Percentiles rank a stretch among this genome's conserved stretches.
These are phyloP conservation scores for Netelia virgata DNA, from an alignment of 2,888 invertebrate genomes.

Conservation along the genomic window DNA sequence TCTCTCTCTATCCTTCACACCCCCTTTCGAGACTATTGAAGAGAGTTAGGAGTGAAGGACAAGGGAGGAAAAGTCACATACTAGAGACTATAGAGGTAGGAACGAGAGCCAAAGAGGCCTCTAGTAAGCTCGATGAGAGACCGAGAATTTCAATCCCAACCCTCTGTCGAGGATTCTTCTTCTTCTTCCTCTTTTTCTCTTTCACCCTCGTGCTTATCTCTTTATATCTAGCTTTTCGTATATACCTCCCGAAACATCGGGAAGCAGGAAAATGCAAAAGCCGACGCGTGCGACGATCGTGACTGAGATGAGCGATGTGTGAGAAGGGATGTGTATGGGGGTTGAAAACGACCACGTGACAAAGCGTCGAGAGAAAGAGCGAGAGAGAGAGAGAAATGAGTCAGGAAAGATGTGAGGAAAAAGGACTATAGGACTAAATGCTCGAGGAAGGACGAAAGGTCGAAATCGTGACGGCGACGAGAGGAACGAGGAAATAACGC, in stretches of 20 bases:
- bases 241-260: background rate
- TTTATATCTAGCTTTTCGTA: background rate
- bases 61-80: conserved; percentile 14
- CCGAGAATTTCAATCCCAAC: conserved; percentile 18
- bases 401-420: background rate
- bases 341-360: conserved; percentile 3
- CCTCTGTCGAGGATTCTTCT: conserved; percentile 31
- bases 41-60: conserved; percentile 22
- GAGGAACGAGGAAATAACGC: background rate
- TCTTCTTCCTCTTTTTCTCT: conserved; percentile 23
- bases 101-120: conserved; percentile 15
- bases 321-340: conserved; percentile 11
- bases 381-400: background rate
- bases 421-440: conserved; percentile 14
- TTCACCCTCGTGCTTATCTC: conserved; percentile 14
- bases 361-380: background rate
- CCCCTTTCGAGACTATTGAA: conserved; percentile 46
- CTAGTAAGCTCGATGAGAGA: conserved; percentile 32
- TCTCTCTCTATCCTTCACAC: conserved; percentile 10
- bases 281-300: conserved; percentile 42
- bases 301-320: conserved; percentile 60
- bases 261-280: conserved; percentile 16
- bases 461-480: conserved; percentile 30
- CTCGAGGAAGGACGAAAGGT: conserved; percentile 44
- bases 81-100: conserved; percentile 11